phyloP scores from a whole-genome alignment of 2,113 vertebrate genomes.

The Isichthys henryi region DNA sequence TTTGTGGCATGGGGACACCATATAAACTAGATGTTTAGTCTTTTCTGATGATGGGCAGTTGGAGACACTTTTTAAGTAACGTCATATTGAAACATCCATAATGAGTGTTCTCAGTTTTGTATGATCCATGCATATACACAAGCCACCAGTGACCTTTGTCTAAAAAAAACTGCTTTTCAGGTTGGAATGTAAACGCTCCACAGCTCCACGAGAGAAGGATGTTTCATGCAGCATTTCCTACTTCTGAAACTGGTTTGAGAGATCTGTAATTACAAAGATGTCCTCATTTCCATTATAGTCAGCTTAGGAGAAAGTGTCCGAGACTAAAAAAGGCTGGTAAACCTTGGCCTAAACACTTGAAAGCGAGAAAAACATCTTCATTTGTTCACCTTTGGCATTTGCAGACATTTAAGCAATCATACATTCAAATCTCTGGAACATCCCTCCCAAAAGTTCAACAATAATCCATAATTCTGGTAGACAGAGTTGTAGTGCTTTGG shows the following conservation, averaged over 20 bases:
- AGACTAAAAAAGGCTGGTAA: background rate
- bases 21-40: background rate
- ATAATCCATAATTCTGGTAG: background rate
- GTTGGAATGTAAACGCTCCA: background rate
- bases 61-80: background rate
- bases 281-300: background rate
- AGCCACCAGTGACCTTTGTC: background rate
- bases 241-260: background rate
- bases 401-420: background rate
- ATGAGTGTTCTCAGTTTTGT: background rate
- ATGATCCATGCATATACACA: background rate
- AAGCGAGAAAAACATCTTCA: background rate
- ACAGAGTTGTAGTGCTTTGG: background rate
- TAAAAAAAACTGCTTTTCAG: background rate
- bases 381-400: background rate
- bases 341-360: background rate
- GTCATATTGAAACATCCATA: background rate
- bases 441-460: background rate
- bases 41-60: background rate
- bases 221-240: background rate
- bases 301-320: background rate
- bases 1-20: background rate
- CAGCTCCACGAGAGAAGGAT: background rate
- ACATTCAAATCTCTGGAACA: background rate
- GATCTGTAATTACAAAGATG: background rate